phyloP scores from a whole-genome alignment of 2,797 vertebrate species.

The Lates japonicus region DNA sequence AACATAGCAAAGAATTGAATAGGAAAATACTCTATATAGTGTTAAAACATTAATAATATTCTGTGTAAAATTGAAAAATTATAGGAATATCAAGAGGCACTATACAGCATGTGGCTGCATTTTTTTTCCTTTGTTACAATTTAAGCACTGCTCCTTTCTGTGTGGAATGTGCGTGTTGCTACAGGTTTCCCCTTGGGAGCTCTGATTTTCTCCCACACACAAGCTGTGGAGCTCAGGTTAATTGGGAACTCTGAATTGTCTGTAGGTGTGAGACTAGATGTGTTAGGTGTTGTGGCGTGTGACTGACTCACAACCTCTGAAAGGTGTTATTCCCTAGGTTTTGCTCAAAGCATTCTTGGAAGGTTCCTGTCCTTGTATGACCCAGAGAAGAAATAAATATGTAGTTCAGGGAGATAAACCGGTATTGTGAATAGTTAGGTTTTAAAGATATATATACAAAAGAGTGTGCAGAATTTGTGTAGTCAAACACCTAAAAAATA shows the following conservation, averaged over 20 bases:
- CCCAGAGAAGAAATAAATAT: background rate
- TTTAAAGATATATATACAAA: background rate
- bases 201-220: background rate
- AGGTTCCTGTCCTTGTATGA: background rate
- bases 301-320: background rate
- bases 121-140: background rate
- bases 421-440: too few species aligned
- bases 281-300: background rate
- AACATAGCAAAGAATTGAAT: too few species aligned
- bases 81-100: too few species aligned
- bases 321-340: slow-evolving; percentile 4
- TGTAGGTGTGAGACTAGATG: background rate
- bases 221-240: background rate
- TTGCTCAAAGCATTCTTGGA: background rate
- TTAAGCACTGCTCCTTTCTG: too few species aligned
- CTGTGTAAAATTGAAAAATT: too few species aligned
- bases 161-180: background rate
- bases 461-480: background rate
- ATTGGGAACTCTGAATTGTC: slow-evolving; percentile 1
- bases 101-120: too few species aligned
- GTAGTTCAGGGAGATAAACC: too few species aligned
- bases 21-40: too few species aligned
- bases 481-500: background rate
- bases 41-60: too few species aligned
- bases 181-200: background rate